These are phyloP conservation scores for Elaphurus davidianus DNA, from an alignment of 2,113 vertebrate species.

Conservation along the genomic window DNA sequence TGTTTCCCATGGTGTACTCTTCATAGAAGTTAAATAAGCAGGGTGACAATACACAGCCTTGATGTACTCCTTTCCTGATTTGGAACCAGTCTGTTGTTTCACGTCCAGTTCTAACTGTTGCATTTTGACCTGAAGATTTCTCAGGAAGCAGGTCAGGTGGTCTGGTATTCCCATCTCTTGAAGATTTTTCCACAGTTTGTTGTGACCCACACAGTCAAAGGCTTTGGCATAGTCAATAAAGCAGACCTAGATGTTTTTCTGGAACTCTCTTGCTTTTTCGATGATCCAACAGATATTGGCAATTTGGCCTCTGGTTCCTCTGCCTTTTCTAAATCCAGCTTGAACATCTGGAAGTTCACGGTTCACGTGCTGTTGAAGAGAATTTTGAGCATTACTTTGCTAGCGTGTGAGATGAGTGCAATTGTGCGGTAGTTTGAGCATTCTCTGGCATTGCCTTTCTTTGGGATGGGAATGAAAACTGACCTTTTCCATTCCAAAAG, in stretches of 20 bases:
- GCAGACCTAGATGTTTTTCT: not conserved
- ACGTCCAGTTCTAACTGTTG: not conserved
- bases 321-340: not conserved
- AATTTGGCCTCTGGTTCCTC: not conserved
- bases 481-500: not conserved
- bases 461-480: not conserved
- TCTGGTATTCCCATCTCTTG: not conserved
- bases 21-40: not conserved
- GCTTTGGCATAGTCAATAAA: not conserved
- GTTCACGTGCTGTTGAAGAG: not conserved
- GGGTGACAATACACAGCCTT: not conserved
- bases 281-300: accelerated
- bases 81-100: not conserved
- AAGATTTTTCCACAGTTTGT: not conserved
- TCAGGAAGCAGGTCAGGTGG: not conserved
- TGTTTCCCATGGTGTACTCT: not conserved
- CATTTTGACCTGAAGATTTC: not conserved
- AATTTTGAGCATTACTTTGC: not conserved
- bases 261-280: not conserved
- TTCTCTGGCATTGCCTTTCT: not conserved
- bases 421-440: accelerated
- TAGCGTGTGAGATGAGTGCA: not conserved
- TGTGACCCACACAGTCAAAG: not conserved
- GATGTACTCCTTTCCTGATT: not conserved
- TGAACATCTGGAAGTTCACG: not conserved